Evolutionary conservation across 2,797 vertebrate genomes (phyloP).

Genomic region (Crocidura indochinensis): DNA sequence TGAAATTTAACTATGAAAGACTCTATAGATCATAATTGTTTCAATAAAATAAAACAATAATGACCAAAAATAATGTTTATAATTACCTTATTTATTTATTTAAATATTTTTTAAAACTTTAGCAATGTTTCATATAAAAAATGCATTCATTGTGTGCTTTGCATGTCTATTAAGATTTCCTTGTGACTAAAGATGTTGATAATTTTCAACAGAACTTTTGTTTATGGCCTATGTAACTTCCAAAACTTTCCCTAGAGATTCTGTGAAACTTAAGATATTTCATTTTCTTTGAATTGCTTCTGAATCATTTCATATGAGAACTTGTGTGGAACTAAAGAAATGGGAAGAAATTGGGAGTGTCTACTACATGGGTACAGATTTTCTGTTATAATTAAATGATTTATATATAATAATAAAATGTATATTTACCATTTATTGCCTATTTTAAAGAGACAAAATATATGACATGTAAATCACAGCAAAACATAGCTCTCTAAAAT

Average conservation of each 20-base stretch:
- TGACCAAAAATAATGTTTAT: not conserved
- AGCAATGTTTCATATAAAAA: constrained; percentile 14
- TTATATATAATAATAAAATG: not conserved
- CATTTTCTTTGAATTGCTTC: not conserved
- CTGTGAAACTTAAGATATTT: not conserved
- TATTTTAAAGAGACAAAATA: not conserved
- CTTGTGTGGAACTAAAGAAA: not conserved
- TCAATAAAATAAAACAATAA: not conserved
- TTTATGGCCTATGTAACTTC: not conserved
- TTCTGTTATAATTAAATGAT: not conserved
- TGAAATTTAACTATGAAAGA: too few relatives aligned
- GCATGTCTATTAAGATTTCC: not conserved
- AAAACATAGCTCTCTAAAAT: not conserved
- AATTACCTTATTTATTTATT: not conserved
- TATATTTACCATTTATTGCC: not conserved
- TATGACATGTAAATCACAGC: constrained; percentile 17
- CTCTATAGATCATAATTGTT: too few relatives aligned
- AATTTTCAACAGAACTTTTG: not conserved
- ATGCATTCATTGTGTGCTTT: not conserved
- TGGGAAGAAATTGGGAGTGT: not conserved
- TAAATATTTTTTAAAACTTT: not conserved
- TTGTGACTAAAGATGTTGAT: not conserved
- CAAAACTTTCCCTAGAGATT: not conserved
- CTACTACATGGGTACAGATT: not conserved
- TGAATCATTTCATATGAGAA: not conserved